Evolutionary conservation across 2,888 invertebrate species (phyloP), one percentile per base, ranked within the genome.

Genomic region (Girardia tigrina): DNA sequence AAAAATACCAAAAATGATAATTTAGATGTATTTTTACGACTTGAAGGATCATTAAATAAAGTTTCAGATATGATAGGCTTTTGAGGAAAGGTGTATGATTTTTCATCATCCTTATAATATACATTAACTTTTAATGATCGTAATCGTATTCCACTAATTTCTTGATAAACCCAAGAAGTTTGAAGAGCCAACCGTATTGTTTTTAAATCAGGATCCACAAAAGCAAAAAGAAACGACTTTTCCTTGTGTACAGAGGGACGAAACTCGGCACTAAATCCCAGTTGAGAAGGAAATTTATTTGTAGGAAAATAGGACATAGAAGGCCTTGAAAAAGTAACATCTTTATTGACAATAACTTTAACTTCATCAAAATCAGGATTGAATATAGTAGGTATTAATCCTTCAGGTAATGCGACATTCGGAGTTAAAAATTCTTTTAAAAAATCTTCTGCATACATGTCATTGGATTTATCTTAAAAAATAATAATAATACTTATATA

Each of bases 151-250:
- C 56, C 56, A n/a, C 56, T 56, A 56, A 56, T 56, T 56, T 56
- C 56, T 12, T 56, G 8, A 56, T 6, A 8, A 12, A 12, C 23
- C 56, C 56, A 56, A 56, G n/a, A 6, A 20, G 56, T 56, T 56
- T 56, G 8, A 4, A 56, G 23, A 56, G 56, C 56, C 8, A 56
- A 56, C 4, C 56, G 56, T 56, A 56, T 6, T 2, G 56, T 56
- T n/a, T 56, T 56, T 23, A 56, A 56, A n/a, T 56, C 56, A 6
- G 56, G 56, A 56, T 56, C 56, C n/a, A 56, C 56, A 56, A 56
- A 56, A 56, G 56, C 4, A n/a, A 56, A 56, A 56, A 56, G 56
- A 56, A 56, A 56, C 4, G 56, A 4, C 23, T 56, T 4, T 2
- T 56, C 56, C 23, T 56, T 56, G 4, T 56, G 20, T 8, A n/a